Evolutionary conservation across 1,140 invertebrate species (phyloP).

Genomic region (Drosophila sucinea): DNA sequence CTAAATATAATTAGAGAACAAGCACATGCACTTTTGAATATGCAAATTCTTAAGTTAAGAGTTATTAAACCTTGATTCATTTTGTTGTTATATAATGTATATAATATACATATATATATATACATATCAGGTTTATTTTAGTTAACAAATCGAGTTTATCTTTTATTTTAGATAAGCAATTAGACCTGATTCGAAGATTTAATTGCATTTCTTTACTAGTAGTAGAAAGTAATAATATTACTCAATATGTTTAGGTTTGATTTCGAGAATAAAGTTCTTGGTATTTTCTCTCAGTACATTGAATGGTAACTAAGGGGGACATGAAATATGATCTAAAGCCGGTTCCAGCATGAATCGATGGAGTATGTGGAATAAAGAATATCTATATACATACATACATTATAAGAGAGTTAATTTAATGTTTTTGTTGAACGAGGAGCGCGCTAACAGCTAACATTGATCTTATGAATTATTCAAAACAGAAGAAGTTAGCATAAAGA

Average conservation of each 20-base stretch:
- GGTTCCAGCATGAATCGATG: background rate
- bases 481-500: background rate
- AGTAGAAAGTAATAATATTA: too few relatives aligned
- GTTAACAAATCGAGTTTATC: constrained; percentile 1
- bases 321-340: constrained; percentile 1
- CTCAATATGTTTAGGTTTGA: too few relatives aligned
- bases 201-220: background rate
- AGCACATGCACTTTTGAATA: background rate
- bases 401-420: constrained; percentile 6
- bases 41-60: constrained; percentile 3
- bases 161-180: background rate
- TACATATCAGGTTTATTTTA: constrained; percentile 2
- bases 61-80: background rate
- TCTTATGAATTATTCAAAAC: constrained; percentile 2
- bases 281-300: constrained; percentile 1
- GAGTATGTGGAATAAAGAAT: constrained; percentile 1
- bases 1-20: background rate
- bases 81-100: constrained; percentile 4
- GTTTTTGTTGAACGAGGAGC: constrained; percentile 1
- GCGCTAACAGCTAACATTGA: background rate
- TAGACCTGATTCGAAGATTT: background rate
- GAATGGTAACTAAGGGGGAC: background rate
- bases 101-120: background rate
- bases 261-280: background rate
- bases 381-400: background rate